phyloP scores from a whole-genome alignment of 2,113 vertebrate genomes.

The Crocuta crocuta region DNA sequence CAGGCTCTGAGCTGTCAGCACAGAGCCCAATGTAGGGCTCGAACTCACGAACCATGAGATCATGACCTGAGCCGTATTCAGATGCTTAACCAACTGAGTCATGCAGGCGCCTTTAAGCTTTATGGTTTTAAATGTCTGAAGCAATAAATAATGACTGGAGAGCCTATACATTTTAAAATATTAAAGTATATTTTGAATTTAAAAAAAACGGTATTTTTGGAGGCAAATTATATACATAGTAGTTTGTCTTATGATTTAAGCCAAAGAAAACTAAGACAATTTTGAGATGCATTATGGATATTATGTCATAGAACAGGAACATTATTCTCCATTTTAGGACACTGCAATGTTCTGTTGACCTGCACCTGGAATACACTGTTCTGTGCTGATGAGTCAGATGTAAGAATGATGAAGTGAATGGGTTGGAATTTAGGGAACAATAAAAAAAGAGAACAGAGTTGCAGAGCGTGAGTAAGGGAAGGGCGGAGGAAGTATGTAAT shows the following conservation, averaged over 20 bases:
- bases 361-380: no score
- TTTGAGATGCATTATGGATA: not conserved
- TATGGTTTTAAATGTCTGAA: not conserved
- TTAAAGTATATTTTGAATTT: not conserved
- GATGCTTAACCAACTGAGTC: no score
- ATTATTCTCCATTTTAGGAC: not conserved
- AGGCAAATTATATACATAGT: not conserved
- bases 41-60: no score
- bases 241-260: not conserved
- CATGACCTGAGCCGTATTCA: no score
- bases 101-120: not conserved
- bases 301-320: not conserved
- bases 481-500: not conserved
- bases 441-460: not conserved
- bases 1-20: no score
- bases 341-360: not conserved
- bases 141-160: not conserved
- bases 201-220: not conserved
- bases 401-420: not conserved
- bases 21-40: no score
- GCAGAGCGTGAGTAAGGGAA: not conserved
- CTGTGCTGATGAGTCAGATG: not conserved
- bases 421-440: not conserved
- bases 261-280: not conserved
- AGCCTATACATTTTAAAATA: not conserved